Evolutionary conservation across 2,113 vertebrate species (phyloP).

Genomic region (Pan troglodytes): NHGRI_mPanTro3-v2.1_pri NC_086015.1:4514501-4515000

Average conservation of each 20-base stretch:
- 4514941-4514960: neutral
- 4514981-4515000: slow-evolving; percentile 56
- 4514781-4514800: slow-evolving; percentile 44
- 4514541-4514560: slow-evolving; percentile 61
- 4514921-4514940: slow-evolving; percentile 46
- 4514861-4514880: slow-evolving; percentile 47
- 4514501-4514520: slow-evolving; percentile 27
- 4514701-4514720: neutral
- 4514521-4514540: slow-evolving; percentile 41
- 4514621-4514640: slow-evolving; percentile 74
- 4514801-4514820: slow-evolving; percentile 41
- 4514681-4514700: slow-evolving; percentile 22
- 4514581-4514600: slow-evolving; percentile 63
- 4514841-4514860: slow-evolving; percentile 41
- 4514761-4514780: neutral
- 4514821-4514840: slow-evolving; percentile 57
- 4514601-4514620: slow-evolving; percentile 41
- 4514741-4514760: slow-evolving; percentile 74
- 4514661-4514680: slow-evolving; percentile 18
- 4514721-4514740: slow-evolving; percentile 38
- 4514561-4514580: slow-evolving; percentile 65
- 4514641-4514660: slow-evolving; percentile 67
- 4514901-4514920: slow-evolving; percentile 68
- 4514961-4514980: slow-evolving; percentile 35
- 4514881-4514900: slow-evolving; percentile 15